Evolutionary conservation across 2,888 invertebrate species (phyloP), one percentile per base, ranked within the genome.

Genomic region (Eupithecia subfuscata): DNA sequence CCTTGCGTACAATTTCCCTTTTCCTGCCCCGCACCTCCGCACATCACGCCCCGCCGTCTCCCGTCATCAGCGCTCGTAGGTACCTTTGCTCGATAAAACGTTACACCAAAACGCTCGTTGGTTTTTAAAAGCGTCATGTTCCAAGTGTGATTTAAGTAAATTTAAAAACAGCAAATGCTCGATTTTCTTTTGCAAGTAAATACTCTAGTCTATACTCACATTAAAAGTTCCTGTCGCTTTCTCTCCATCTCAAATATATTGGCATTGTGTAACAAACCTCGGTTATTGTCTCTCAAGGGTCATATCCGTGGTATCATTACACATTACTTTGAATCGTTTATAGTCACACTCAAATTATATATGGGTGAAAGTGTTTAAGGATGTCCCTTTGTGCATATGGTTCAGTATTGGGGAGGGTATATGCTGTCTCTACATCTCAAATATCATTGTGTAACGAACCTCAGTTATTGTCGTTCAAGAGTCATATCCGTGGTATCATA

Each of bases 211-310:
- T 40, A 40, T 9, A 40, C 40, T 8, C 40, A 40, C 40, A 8
- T 40, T 65, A 87, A 88, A 83, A 85, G 91, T 85, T 85, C 78
- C 82, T 81, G 77, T 78, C 70, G 83, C 87, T 87, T 87, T 87
- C 88, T 84, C 87, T 82, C 74, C 76, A 73, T 75, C 77, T 76
- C 80, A 79, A 78, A 80, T 82, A 81, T 80, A 82, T 83, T 84
- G 81, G 82, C 77, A 85, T 87, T 87, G 85, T 85, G 82, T 82
- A 87, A 87, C 79, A 83, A 81, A 80, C 73, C 80, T 77, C 73
- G 76, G 77, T 79, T 78, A 79, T 78, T 79, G 74, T 75, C 69
- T 77, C 34, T 65, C 45, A 71, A 73, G 73, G 77, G 72, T 72
- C 74, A 75, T 77, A 77, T 77, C 72, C 74, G 72, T 73, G 69